Conservation (phyloP, 2,113 vertebrate genomes). For the Aspiorhynchus laticeps region DNA sequence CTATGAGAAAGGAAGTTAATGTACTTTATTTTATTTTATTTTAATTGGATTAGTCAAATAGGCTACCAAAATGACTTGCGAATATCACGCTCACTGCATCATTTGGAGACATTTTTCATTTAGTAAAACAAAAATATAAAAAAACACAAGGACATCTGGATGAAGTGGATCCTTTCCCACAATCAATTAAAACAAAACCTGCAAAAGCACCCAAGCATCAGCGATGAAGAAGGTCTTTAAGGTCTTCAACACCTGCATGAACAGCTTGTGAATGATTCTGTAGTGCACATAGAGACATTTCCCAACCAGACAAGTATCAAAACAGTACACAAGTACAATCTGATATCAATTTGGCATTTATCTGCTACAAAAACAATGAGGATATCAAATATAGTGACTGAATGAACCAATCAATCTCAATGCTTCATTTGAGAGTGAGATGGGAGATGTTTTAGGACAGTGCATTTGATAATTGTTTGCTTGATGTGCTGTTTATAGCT, state of each 20-base stretch:
- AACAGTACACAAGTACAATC: background rate
- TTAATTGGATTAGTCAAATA: no score
- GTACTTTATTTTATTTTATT: no score
- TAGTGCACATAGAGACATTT: background rate
- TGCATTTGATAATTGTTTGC: background rate
- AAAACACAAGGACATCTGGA: background rate
- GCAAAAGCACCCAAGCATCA: background rate
- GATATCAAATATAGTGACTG: background rate
- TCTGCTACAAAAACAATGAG: background rate
- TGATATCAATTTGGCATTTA: background rate
- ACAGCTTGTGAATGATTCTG: background rate
- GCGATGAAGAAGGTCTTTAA: background rate
- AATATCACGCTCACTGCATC: background rate
- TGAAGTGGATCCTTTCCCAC: background rate
- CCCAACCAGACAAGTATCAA: background rate
- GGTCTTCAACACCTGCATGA: background rate
- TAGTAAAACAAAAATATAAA: background rate
- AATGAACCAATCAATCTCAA: no score
- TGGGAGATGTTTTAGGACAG: background rate
- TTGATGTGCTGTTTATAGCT: background rate
- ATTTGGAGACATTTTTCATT: background rate
- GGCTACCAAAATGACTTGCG: background rate
- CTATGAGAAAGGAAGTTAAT: background rate
- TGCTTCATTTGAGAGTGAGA: background rate
- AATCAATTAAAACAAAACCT: background rate